phyloP scores from a whole-genome alignment of 2,113 vertebrate genomes.

The Mustela lutreola region DNA sequence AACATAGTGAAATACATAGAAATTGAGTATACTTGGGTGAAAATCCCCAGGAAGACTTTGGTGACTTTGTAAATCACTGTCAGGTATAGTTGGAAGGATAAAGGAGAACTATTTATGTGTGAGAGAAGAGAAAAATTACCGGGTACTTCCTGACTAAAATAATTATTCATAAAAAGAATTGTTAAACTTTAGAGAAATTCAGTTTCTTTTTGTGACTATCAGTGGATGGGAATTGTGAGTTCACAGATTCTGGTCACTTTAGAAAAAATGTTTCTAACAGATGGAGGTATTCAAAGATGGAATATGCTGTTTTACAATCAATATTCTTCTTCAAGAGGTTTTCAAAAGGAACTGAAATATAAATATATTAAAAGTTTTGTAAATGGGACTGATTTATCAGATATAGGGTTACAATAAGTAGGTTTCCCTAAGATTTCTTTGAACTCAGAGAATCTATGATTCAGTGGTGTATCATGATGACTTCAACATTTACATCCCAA shows the following conservation, averaged over 20 bases:
- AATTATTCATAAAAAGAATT: background rate
- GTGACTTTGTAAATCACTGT: background rate
- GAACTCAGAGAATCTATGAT: background rate
- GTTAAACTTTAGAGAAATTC: background rate
- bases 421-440: background rate
- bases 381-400: background rate
- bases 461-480: background rate
- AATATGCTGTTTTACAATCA: background rate
- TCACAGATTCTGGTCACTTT: background rate
- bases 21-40: background rate
- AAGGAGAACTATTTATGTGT: background rate
- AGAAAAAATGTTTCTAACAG: constrained; percentile 5
- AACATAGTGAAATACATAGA: background rate
- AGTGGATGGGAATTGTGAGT: background rate
- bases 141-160: background rate
- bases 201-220: background rate
- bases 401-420: background rate
- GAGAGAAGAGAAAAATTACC: background rate
- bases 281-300: background rate
- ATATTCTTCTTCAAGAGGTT: background rate
- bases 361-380: background rate
- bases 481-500: background rate
- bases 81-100: background rate
- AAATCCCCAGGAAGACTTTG: background rate
- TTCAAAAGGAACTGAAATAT: background rate